Evolutionary conservation across 2,113 vertebrate species (phyloP).

Genomic region (Microtus montanus): DNA sequence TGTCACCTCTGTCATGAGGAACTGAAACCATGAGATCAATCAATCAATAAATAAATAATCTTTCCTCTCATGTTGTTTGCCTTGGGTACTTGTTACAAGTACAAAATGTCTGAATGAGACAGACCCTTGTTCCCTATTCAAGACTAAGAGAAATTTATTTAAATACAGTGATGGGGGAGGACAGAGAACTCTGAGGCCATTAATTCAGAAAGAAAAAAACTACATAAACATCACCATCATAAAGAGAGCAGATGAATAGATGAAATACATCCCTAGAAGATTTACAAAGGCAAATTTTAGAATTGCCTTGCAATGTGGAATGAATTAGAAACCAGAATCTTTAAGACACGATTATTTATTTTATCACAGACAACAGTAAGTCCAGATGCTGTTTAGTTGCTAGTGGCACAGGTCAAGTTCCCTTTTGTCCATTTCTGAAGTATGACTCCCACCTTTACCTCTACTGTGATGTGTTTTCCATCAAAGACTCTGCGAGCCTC

Average conservation of each 20-base stretch:
- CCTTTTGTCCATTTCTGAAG: not conserved
- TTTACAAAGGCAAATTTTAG: not conserved
- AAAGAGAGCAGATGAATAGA: not conserved
- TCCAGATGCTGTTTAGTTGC: not conserved
- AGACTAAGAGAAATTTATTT: not conserved
- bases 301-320: not conserved
- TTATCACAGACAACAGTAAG: conserved; percentile 6
- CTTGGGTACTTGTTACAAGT: too few species aligned
- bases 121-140: not conserved
- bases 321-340: not conserved
- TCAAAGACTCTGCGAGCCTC: not conserved
- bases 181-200: not conserved
- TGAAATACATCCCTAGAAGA: not conserved
- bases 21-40: too few species aligned
- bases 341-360: not conserved
- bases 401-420: not conserved
- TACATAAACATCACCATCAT: not conserved
- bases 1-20: not conserved
- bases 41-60: not conserved
- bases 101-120: not conserved
- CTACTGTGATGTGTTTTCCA: not conserved
- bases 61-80: too few species aligned
- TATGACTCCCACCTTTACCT: not conserved
- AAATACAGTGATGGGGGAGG: not conserved
- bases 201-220: not conserved